Base-by-base conservation (phyloP, 2,888 invertebrate genomes). In the Dyspetes luteomarginatus region DNA sequence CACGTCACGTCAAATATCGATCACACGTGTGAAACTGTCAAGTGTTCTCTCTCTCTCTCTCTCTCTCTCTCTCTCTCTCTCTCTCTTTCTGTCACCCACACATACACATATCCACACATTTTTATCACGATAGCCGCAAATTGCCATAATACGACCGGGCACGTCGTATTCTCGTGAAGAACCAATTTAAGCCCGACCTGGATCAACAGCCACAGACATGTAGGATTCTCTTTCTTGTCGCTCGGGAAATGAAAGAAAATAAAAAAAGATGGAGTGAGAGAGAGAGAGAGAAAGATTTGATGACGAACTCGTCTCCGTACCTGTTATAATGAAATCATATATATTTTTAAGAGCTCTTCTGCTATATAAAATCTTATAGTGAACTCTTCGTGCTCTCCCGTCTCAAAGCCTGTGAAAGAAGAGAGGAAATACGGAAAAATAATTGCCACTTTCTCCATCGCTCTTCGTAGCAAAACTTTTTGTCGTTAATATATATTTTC, bases 361-460 rank as follows among this genome's bases (percentile, higher is more conserved):
- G 9, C 9, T 19, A 65, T 65, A 65, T 48, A 65, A 43, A 43
- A 65, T 50, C 30, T 30, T 12, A 9, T n/a, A 65, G 50, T 65
- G 65, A 45, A 26, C 22, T 64, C 17, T 17, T 22, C 50, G 9
- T 5, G 4, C 7, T 24, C 26, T 15, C 22, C 28, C 64, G 83
- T 86, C 84, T 83, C 82, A 4, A 55, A 12, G 24, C 24, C 85
- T 80, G 80, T 79, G 76, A 83, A 69, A 86, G 86, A n/a, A 36
- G 43, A 62, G 62, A 43, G 43, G 7, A 62, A 24, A 22, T 62
- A 43, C 15, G 22, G 87, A 88, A 86, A 87, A 87, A 87, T 82
- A 80, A 81, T 83, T 82, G 60, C 60, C 67, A 58, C 69, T 69
- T 52, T 24, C 26, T 76, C 58, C 19, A 28, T 45, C 73, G 28